phyloP scores from a whole-genome alignment of 2,797 vertebrate species.

The Mustela erminea region DNA sequence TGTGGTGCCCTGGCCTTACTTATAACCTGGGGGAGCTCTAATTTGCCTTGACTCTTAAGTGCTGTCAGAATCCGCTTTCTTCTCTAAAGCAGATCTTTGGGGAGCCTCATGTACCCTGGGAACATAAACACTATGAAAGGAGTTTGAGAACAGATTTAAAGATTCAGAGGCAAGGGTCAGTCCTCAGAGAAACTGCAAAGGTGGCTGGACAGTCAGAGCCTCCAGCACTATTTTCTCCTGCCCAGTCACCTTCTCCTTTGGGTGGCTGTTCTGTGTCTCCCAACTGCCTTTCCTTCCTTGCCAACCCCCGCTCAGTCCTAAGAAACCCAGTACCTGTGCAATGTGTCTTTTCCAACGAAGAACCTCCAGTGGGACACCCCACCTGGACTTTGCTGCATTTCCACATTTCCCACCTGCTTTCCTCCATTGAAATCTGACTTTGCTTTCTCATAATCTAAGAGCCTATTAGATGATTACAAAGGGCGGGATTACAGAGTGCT shows the following conservation, averaged over 20 bases:
- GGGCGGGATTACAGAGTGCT: not conserved
- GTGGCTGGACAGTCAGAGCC: not conserved
- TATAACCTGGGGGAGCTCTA: not conserved
- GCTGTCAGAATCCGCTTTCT: not conserved
- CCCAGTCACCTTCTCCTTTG: not conserved
- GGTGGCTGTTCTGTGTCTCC: not conserved
- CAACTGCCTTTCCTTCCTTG: not conserved
- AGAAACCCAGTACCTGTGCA: not conserved
- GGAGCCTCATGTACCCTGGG: not conserved
- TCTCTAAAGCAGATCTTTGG: not conserved
- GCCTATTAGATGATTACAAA: not conserved
- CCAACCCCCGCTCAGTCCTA: not conserved
- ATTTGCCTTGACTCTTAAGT: not conserved
- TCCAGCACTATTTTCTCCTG: rapidly evolving
- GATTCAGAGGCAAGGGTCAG: not conserved
- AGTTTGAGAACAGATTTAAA: not conserved
- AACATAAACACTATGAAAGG: not conserved
- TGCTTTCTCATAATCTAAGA: not conserved
- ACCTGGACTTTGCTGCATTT: not conserved
- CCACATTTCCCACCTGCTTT: not conserved
- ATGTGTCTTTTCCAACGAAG: not conserved
- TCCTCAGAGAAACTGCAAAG: not conserved
- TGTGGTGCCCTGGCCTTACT: too few relatives aligned
- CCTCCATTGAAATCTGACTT: not conserved
- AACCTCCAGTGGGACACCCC: not conserved